Conservation (phyloP, 2,797 vertebrate species). For the Chrosomus eos region DNA sequence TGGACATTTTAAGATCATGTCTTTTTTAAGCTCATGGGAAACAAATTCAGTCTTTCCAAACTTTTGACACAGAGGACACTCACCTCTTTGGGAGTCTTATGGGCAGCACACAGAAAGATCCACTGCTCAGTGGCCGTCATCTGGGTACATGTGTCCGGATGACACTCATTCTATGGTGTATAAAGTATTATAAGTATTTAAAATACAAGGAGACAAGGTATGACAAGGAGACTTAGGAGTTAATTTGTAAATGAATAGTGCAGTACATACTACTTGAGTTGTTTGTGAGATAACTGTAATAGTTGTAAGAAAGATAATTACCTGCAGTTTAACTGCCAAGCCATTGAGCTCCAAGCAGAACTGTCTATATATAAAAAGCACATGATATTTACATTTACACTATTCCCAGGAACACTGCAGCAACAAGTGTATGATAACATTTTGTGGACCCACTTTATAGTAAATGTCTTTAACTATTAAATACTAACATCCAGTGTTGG, state of each 20-base stretch:
- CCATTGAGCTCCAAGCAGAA: conserved; percentile 99
- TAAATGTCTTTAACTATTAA: neutral
- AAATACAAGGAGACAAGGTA: neutral
- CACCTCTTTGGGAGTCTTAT: conserved; percentile 99
- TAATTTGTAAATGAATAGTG: neutral
- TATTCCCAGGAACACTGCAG: neutral
- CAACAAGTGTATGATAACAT: neutral
- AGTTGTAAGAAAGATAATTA: conserved; percentile 65
- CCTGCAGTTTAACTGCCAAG: conserved; percentile 98
- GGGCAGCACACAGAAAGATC: conserved; percentile 99
- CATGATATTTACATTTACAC: conserved; percentile 20
- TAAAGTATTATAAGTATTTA: conserved; percentile 40
- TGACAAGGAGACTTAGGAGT: neutral
- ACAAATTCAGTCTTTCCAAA: no score
- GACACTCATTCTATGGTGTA: conserved; percentile 90
- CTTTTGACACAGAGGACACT: conserved; percentile 33
- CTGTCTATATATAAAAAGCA: conserved; percentile 79
- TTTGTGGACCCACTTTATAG: neutral
- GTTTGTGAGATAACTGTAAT: neutral
- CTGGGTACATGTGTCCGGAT: conserved; percentile 98
- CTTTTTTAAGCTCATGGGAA: no score
- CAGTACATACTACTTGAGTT: neutral
- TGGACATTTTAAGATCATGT: no score
- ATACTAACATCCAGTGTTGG: neutral
- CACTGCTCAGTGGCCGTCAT: conserved; percentile 99